Percentiles rank a stretch among this genome's conserved stretches.
These are phyloP conservation scores for Loxodonta africana DNA, from an alignment of 2,113 vertebrate genomes.

Conservation along the genomic window DNA sequence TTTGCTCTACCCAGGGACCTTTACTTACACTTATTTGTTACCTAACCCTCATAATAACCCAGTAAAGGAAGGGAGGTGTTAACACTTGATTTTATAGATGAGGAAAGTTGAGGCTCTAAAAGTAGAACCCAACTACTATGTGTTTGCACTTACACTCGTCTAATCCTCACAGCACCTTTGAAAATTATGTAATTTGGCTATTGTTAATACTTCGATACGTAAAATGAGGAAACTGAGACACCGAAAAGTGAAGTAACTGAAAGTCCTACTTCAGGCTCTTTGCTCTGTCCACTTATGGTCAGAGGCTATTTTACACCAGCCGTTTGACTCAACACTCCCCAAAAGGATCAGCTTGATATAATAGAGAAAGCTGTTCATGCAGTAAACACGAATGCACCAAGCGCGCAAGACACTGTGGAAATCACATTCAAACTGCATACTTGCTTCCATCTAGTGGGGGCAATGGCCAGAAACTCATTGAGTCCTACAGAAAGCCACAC, in stretches of 20 bases:
- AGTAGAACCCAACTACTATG: not conserved
- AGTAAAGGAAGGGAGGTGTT: constrained; percentile 16
- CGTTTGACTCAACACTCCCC: not conserved
- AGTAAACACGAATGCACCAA: not conserved
- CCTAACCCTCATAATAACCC: constrained; percentile 11
- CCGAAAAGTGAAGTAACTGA: not conserved
- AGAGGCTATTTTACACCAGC: not conserved
- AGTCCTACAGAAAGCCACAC: not conserved
- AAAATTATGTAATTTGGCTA: not conserved
- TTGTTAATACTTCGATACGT: not conserved
- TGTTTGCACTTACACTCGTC: not conserved
- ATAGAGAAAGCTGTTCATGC: not conserved
- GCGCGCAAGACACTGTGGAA: not conserved
- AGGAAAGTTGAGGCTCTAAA: constrained; percentile 26
- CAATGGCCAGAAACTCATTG: not conserved
- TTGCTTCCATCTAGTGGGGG: not conserved
- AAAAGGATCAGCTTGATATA: not conserved
- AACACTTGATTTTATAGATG: not conserved
- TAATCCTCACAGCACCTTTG: constrained; percentile 5
- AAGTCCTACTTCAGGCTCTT: not conserved
- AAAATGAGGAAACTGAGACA: constrained; percentile 8
- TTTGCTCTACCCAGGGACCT: not conserved
- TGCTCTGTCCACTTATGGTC: not conserved
- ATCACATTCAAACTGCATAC: not conserved
- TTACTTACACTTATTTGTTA: not conserved